A percentile compares a stretch with the other conserved stretches of the same genome.
phyloP scores from a whole-genome alignment of 2,888 invertebrate genomes.

The Micoletzkya japonica region DNA sequence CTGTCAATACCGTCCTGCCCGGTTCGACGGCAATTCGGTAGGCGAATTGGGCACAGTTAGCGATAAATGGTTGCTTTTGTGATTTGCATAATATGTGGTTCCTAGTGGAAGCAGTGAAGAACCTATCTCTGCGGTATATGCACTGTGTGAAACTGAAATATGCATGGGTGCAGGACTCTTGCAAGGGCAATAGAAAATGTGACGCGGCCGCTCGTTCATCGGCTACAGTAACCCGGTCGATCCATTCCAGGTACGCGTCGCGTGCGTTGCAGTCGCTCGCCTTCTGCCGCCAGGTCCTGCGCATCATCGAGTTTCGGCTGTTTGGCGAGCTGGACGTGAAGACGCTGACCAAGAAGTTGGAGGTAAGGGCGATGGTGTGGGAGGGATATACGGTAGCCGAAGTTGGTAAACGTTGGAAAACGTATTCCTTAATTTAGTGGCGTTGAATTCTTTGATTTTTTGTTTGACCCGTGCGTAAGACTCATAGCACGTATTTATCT shows the following conservation, averaged over 20 bases:
- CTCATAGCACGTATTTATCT: too few species aligned
- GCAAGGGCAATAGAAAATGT: too few species aligned
- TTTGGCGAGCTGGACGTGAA: slow-evolving; percentile 7
- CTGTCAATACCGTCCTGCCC: slow-evolving; percentile 19
- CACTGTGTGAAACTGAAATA: too few species aligned
- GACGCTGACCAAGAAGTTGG: slow-evolving; percentile 1
- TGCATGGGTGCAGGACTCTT: too few species aligned
- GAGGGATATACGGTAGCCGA: too few species aligned
- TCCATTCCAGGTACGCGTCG: slow-evolving; percentile 3
- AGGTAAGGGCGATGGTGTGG: slow-evolving; percentile 6
- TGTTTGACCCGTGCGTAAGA: too few species aligned
- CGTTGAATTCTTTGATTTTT: too few species aligned
- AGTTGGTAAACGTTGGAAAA: neutral
- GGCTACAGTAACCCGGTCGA: neutral
- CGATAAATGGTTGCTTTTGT: neutral
- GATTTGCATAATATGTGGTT: neutral
- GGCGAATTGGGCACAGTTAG: neutral
- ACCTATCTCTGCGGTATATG: too few species aligned
- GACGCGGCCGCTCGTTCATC: neutral
- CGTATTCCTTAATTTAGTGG: too few species aligned
- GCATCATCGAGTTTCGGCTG: slow-evolving; percentile 13
- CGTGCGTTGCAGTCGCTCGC: slow-evolving; percentile 26
- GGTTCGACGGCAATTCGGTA: slow-evolving; percentile 15
- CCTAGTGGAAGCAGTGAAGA: too few species aligned
- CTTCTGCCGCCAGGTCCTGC: slow-evolving; percentile 12